Percentiles rank a stretch among this genome's conserved stretches.
Evolutionary conservation across 1,140 invertebrate species (phyloP).

Genomic region (Solenopsis invicta): DNA sequence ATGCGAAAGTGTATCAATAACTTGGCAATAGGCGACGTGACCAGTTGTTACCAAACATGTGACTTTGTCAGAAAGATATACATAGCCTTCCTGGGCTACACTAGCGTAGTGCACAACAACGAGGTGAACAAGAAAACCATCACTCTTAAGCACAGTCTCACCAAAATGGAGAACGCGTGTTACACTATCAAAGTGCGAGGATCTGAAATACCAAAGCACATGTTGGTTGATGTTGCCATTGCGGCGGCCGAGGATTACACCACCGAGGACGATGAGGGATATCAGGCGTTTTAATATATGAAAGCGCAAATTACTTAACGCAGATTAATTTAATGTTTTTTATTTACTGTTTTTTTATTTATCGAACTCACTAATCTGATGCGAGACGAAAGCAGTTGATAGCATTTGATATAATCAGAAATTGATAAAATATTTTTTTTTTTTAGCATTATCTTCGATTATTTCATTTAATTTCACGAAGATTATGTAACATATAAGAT

Average conservation of each 20-base stretch:
- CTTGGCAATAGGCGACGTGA: constrained; percentile 92
- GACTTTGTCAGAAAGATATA: constrained; percentile 92
- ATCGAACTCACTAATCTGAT: neutral
- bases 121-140: constrained; percentile 92
- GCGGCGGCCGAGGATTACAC: constrained; percentile 80
- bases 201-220: constrained; percentile 91
- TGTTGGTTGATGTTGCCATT: constrained; percentile 88
- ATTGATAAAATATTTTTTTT: neutral
- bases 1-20: constrained; percentile 96
- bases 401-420: neutral
- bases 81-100: constrained; percentile 89
- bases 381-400: neutral
- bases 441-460: neutral
- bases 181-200: constrained; percentile 94
- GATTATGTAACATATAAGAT: neutral
- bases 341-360: neutral
- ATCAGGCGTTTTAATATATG: constrained; percentile 76
- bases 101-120: constrained; percentile 86
- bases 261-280: constrained; percentile 87
- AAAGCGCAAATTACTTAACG: neutral
- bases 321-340: neutral
- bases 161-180: constrained; percentile 95
- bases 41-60: constrained; percentile 91
- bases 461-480: neutral
- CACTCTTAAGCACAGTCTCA: constrained; percentile 91